Conservation (phyloP, 2,888 invertebrate species). For the Clanis bilineata region DNA sequence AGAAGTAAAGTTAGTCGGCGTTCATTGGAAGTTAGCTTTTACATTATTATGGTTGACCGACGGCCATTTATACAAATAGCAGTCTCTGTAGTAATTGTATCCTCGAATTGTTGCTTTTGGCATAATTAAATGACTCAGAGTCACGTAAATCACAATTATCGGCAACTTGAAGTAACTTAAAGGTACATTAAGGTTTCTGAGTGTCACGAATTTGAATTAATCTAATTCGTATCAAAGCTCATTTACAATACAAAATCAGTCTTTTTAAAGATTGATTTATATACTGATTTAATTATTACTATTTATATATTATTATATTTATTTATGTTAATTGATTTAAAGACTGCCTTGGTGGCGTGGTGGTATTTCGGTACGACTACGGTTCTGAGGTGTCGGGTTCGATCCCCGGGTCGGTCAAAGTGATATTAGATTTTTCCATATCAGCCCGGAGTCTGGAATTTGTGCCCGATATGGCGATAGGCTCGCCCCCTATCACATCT, state of each 20-base stretch:
- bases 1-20: constrained; percentile 8
- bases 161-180: not conserved
- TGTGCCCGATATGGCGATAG: no score
- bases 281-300: no score
- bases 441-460: no score
- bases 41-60: constrained; percentile 11
- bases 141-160: constrained; percentile 22
- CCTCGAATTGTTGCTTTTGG: constrained; percentile 24
- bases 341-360: no score
- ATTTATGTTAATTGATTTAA: no score
- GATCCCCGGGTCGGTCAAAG: no score
- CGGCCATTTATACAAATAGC: constrained; percentile 17
- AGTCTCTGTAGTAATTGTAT: constrained; percentile 22
- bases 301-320: no score
- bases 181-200: not conserved
- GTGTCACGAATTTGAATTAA: not conserved
- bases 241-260: not conserved
- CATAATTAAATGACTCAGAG: constrained; percentile 29
- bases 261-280: not conserved
- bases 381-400: no score
- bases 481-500: no score
- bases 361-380: no score
- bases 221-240: not conserved
- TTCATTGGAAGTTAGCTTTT: constrained; percentile 15
- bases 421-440: no score